phyloP scores from a whole-genome alignment of 2,888 invertebrate species.

The Ashinkailepas kermadecensis region DNA sequence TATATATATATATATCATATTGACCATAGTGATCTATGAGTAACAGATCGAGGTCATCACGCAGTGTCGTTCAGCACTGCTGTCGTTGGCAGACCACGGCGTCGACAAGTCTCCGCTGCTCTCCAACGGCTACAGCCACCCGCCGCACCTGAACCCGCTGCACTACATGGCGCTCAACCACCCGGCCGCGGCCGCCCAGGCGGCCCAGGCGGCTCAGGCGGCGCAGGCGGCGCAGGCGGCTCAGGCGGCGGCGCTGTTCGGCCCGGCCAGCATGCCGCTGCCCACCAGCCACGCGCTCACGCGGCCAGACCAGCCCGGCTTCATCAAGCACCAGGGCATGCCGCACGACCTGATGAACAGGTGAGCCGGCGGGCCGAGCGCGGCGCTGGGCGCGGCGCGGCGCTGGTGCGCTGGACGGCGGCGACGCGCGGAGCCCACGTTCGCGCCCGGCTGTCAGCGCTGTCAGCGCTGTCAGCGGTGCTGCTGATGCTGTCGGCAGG shows the following conservation, averaged over 20 bases:
- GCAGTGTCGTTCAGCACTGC: neutral
- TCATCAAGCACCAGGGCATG: slow-evolving; percentile 67
- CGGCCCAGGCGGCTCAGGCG: slow-evolving; percentile 38
- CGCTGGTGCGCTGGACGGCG: too few relatives aligned
- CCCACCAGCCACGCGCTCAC: slow-evolving; percentile 63
- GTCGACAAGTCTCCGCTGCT: slow-evolving; percentile 86
- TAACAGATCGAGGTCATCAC: too few relatives aligned
- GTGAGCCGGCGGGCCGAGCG: neutral
- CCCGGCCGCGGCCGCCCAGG: slow-evolving; percentile 41
- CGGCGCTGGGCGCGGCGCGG: neutral
- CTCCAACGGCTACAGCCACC: slow-evolving; percentile 73
- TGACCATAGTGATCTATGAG: too few relatives aligned
- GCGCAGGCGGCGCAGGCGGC: slow-evolving; percentile 45
- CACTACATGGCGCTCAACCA: slow-evolving; percentile 87
- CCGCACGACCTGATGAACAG: slow-evolving; percentile 18
- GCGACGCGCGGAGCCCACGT: neutral
- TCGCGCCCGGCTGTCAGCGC: neutral
- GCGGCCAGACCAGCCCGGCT: slow-evolving; percentile 65
- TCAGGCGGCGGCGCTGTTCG: slow-evolving; percentile 65
- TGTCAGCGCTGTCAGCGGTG: neutral
- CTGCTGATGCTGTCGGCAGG: neutral
- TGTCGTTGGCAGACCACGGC: slow-evolving; percentile 42
- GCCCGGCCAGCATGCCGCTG: slow-evolving; percentile 72
- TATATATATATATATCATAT: too few relatives aligned
- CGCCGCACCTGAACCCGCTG: slow-evolving; percentile 84